Conservation (phyloP, 2,797 vertebrate species). For the Zalophus californianus region DNA sequence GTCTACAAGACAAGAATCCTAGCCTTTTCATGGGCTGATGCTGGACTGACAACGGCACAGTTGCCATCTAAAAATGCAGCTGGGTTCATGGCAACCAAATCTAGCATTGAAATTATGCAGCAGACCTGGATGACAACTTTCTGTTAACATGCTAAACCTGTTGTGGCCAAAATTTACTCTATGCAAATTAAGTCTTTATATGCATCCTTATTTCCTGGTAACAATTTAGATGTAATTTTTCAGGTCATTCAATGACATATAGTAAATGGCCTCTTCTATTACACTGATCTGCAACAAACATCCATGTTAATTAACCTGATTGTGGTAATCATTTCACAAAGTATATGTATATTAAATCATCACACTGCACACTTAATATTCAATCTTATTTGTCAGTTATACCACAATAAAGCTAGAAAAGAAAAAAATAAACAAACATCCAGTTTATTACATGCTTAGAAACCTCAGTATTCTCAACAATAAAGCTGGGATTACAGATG, state of each 20-base stretch:
- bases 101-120: background rate
- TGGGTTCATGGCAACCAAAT: background rate
- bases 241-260: background rate
- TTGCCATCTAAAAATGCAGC: background rate
- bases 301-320: background rate
- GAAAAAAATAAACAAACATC: background rate
- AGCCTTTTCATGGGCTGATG: background rate
- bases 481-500: constrained; percentile 19
- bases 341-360: background rate
- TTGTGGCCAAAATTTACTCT: background rate
- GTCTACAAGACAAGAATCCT: background rate
- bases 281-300: background rate
- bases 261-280: constrained; percentile 16
- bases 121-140: background rate
- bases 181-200: background rate
- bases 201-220: background rate
- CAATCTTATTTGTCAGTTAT: background rate
- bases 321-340: background rate
- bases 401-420: background rate
- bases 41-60: background rate
- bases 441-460: background rate
- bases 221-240: constrained; percentile 33
- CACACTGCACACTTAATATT: background rate
- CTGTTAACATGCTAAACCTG: background rate
- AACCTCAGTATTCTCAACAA: background rate